Percentiles rank a stretch among this genome's conserved stretches.
phyloP scores from a whole-genome alignment of 2,888 invertebrate genomes.

The Drosophila helvetica region DNA sequence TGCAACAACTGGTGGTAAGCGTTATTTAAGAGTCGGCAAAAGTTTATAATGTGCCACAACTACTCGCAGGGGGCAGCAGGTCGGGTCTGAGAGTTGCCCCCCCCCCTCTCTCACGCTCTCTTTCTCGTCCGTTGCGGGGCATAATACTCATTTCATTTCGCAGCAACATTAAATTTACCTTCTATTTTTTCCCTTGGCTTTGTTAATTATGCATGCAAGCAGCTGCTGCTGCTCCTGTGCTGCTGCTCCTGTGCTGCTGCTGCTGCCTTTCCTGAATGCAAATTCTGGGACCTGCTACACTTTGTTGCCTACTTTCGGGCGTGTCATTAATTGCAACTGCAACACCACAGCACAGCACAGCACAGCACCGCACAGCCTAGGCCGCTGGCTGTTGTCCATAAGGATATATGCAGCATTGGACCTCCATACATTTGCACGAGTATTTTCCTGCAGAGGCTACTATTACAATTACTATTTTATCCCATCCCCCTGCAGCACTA shows the following conservation, averaged over 20 bases:
- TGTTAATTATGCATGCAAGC: constrained; percentile 63
- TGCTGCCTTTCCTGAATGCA: constrained; percentile 1
- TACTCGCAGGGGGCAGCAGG: constrained; percentile 35
- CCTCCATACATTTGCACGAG: no score
- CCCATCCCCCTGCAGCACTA: no score
- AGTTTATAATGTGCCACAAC: constrained; percentile 73
- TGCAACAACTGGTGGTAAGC: constrained; percentile 51
- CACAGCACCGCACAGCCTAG: neutral
- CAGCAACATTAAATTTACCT: constrained; percentile 53
- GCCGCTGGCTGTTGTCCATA: constrained; percentile 41
- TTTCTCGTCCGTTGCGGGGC: constrained; percentile 13
- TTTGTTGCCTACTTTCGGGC: constrained; percentile 59
- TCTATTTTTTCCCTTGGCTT: constrained; percentile 34
- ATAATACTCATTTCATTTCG: constrained; percentile 67
- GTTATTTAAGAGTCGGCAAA: constrained; percentile 66
- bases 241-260: constrained; percentile 7
- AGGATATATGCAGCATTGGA: neutral
- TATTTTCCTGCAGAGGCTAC: no score
- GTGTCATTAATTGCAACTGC: constrained; percentile 67
- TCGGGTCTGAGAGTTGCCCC: no score
- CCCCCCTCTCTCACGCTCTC: no score
- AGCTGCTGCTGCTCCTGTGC: constrained; percentile 15
- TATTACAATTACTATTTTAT: neutral
- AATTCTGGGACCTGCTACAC: constrained; percentile 8
- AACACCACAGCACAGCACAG: constrained; percentile 47